These are phyloP conservation scores for Tachycineta bicolor DNA, from an alignment of 2,113 vertebrate genomes.

Conservation along the genomic window DNA sequence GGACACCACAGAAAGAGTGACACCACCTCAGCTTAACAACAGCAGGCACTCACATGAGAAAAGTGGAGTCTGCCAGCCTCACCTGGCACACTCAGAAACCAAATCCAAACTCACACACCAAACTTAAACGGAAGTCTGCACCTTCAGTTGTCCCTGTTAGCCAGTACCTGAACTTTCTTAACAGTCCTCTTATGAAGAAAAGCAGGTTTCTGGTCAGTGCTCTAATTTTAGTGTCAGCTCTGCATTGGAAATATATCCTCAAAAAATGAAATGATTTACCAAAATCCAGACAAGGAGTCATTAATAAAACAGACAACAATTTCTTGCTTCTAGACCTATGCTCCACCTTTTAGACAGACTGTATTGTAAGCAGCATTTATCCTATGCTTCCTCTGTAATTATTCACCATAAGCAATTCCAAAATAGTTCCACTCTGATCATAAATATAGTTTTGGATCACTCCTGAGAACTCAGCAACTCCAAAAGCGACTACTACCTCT, in stretches of 20 bases:
- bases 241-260: neutral
- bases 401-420: neutral
- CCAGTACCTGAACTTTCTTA: neutral
- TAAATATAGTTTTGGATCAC: neutral
- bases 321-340: neutral
- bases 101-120: neutral
- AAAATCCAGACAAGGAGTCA: neutral
- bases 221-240: neutral
- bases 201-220: neutral
- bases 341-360: neutral
- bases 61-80: neutral
- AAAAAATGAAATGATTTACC: neutral
- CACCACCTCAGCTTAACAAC: neutral
- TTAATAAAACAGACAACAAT: neutral
- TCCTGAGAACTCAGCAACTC: neutral
- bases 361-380: neutral
- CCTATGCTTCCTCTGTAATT: neutral
- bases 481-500: neutral
- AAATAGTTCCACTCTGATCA: neutral
- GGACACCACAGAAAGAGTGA: neutral
- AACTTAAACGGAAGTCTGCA: neutral
- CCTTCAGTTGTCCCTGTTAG: neutral
- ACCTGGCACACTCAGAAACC: neutral
- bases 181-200: neutral
- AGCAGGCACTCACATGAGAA: neutral